Evolutionary conservation across 1,140 invertebrate genomes (phyloP).

Genomic region (Hylaeus volcanicus): DNA sequence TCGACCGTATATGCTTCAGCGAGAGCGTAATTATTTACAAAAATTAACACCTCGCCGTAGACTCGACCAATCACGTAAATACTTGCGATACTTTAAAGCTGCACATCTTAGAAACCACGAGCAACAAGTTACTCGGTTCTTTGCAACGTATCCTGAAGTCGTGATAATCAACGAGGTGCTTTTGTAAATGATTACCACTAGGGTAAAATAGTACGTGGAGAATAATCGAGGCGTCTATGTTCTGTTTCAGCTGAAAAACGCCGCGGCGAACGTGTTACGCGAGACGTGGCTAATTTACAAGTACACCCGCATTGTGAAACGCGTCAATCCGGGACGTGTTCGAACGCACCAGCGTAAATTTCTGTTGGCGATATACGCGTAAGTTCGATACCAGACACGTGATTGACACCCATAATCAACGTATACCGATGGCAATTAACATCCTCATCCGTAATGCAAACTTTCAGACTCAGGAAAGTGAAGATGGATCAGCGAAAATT

Average conservation of each 20-base stretch:
- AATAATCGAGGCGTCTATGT: background rate
- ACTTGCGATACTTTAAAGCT: no score
- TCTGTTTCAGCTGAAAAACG: slow-evolving; percentile 96
- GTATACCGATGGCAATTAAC: slow-evolving; percentile 29
- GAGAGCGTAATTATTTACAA: no score
- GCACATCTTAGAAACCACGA: no score
- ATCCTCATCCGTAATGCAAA: slow-evolving; percentile 14
- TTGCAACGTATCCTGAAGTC: no score
- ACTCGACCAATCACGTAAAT: no score
- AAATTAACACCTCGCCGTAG: no score
- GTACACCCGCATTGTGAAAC: slow-evolving; percentile 98
- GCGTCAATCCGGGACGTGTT: slow-evolving; percentile 96
- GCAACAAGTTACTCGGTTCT: no score
- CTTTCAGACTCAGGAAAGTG: slow-evolving; percentile 96
- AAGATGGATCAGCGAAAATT: slow-evolving; percentile 99
- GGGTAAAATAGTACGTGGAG: background rate
- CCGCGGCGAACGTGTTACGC: slow-evolving; percentile 98
- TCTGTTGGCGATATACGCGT: slow-evolving; percentile 99
- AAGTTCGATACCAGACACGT: slow-evolving; percentile 81
- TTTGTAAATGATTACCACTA: background rate
- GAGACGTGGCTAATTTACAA: slow-evolving; percentile 99
- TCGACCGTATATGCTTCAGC: background rate
- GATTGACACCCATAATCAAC: slow-evolving; percentile 23
- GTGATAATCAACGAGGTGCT: no score
- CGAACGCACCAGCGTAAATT: slow-evolving; percentile 99